These are phyloP conservation scores for Malachius bipustulatus DNA, from an alignment of 2,888 invertebrate species.

Conservation along the genomic window DNA sequence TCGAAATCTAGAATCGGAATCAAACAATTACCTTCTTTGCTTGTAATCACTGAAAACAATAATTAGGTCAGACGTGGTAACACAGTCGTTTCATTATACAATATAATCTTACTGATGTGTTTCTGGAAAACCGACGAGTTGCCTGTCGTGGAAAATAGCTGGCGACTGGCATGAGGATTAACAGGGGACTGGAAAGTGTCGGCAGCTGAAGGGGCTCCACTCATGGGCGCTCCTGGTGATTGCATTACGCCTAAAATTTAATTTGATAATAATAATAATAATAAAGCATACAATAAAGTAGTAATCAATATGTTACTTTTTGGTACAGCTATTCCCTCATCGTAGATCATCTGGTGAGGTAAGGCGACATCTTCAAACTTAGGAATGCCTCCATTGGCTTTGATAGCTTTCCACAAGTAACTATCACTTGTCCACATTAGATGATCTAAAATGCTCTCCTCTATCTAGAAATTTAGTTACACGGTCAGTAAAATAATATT, in stretches of 20 bases:
- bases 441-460: conserved; percentile 87
- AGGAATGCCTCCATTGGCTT: conserved; percentile 51
- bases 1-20: conserved; percentile 27
- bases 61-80: no score
- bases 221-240: conserved; percentile 42
- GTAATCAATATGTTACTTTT: conserved; percentile 11
- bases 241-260: no score
- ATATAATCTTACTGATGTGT: conserved; percentile 25
- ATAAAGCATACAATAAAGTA: no score
- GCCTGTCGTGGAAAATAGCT: conserved; percentile 25
- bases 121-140: conserved; percentile 1
- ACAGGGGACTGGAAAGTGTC: conserved; percentile 57
- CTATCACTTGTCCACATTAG: conserved; percentile 81
- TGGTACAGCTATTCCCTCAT: conserved; percentile 15
- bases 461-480: conserved; percentile 48
- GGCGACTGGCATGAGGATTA: conserved; percentile 32
- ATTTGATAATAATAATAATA: no score
- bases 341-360: conserved; percentile 38
- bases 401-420: conserved; percentile 74
- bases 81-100: no score
- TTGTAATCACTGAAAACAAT: conserved; percentile 29
- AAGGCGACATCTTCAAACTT: conserved; percentile 65
- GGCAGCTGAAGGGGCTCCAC: conserved; percentile 38
- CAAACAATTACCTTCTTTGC: conserved; percentile 30
- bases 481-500: conserved; percentile 4